Base-by-base conservation (phyloP, 2,888 invertebrate species). In the Cybosia mesomella region DNA sequence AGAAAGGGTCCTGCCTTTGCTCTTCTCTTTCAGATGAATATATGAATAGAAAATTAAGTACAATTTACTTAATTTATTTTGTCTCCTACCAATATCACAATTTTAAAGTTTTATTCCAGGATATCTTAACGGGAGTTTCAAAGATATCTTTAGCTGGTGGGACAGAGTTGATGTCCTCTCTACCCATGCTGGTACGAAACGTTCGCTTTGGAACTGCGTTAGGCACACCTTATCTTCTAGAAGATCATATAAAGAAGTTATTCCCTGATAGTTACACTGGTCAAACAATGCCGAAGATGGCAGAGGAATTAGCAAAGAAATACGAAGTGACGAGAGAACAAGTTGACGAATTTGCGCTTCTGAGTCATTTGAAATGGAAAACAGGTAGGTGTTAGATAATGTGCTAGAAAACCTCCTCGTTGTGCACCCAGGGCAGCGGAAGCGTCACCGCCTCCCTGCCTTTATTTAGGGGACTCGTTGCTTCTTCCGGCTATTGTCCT, bases 121-220 rank as follows among this genome's bases (percentile, higher is more conserved):
- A 98, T 84, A 98, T 99, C 69, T 79, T 96, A 73, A 93, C 97
- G 58, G 98, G 98, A 32, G 97, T 97, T 74, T 97, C 98, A 9
- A 96, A 97, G 76, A 96, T 99, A 64, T 97, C 97, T 7, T 91
- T 99, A 55, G 97, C 98, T 22, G 99, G 99, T 54, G 99, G 99
- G 1, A 96, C 97, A 43, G 99, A 99, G 83, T 98, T 97, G 85
- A 99, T 99, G 99, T 98, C 98, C 5, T 97, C 98, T 83, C 91
- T 97, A 10, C 99, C 99, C 0, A 98, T 97, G 87, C 95, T 97
- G 28, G 97, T 98, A 0, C 95, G 99, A 68, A 97, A 97, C 83
- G 94, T 98, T n/a, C 96, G 99, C 53, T 99, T 98, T 89, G 99
- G 99, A 7, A 97, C 98, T 10, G 95, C 96, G 1, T 94, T 99